These are phyloP conservation scores for Coilia nasus DNA, from an alignment of 2,797 vertebrate genomes.

Conservation along the genomic window DNA sequence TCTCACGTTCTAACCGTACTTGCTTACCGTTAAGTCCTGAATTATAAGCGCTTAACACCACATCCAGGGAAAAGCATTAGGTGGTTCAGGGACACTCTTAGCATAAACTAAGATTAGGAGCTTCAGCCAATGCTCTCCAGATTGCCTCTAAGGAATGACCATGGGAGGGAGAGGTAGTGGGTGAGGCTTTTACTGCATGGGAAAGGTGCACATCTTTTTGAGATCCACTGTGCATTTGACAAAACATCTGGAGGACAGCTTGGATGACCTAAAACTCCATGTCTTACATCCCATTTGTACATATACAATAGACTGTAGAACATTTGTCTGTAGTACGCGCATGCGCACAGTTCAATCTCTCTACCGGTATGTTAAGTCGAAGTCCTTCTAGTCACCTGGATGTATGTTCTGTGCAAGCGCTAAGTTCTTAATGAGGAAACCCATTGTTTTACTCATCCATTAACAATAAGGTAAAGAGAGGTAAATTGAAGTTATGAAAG, in stretches of 20 bases:
- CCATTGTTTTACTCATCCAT: too few species aligned
- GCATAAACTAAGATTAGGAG: conserved; percentile 59
- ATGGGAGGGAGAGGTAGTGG: background rate
- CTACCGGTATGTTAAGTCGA: too few species aligned
- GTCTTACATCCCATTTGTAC: too few species aligned
- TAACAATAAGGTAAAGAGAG: too few species aligned
- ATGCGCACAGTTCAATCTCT: too few species aligned
- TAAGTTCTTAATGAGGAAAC: too few species aligned
- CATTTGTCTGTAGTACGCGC: too few species aligned
- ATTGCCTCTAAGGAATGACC: conserved; percentile 34
- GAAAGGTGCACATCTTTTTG: background rate
- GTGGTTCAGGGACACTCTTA: conserved; percentile 3
- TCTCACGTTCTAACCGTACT: background rate
- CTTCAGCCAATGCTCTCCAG: conserved; percentile 29
- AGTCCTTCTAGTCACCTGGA: too few species aligned
- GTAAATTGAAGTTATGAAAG: too few species aligned
- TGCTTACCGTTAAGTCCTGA: background rate
- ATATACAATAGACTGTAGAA: too few species aligned
- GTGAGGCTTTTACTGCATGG: background rate
- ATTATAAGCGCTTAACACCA: conserved; percentile 34
- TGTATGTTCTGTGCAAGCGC: too few species aligned
- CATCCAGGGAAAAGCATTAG: conserved; percentile 49
- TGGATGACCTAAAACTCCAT: too few species aligned
- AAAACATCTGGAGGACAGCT: background rate
- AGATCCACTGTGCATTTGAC: background rate